Percentiles rank a stretch among this genome's conserved stretches.
Conservation (phyloP, 1,140 invertebrate species). For the Lordiphosa clarofinis region DNA sequence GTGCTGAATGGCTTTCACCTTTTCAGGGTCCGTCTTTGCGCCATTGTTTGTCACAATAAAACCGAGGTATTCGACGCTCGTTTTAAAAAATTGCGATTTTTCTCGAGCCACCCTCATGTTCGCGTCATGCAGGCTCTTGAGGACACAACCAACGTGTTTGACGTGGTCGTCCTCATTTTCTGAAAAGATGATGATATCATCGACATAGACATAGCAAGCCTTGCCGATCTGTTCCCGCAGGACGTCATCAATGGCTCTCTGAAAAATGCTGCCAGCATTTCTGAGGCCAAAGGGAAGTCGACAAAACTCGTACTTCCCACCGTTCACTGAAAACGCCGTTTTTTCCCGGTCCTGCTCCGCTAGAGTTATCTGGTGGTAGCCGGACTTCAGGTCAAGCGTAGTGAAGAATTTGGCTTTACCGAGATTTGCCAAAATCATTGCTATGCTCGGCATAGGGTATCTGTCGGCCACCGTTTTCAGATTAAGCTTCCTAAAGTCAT, state of each 20-base stretch:
- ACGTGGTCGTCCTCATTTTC: background rate
- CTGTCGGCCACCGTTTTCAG: background rate
- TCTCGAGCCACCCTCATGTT: background rate
- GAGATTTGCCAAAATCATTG: slow-evolving; percentile 1
- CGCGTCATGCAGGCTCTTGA: background rate
- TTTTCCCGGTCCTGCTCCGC: background rate
- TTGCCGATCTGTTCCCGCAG: background rate
- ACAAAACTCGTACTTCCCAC: background rate
- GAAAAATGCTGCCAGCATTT: slow-evolving; percentile 1
- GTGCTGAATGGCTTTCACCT: background rate
- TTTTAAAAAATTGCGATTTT: background rate
- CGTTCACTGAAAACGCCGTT: background rate
- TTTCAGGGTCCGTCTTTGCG: background rate
- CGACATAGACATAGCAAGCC: slow-evolving; percentile 1
- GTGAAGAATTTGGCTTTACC: background rate
- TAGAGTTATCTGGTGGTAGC: slow-evolving; percentile 2
- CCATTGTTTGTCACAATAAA: background rate
- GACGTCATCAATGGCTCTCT: background rate
- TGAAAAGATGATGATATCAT: slow-evolving; percentile 1
- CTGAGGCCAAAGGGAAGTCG: background rate
- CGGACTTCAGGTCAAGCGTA: background rate
- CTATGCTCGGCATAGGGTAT: background rate
- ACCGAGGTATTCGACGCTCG: background rate
- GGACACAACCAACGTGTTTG: background rate
- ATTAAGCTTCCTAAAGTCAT: slow-evolving; percentile 9